A percentile compares a stretch with the other conserved stretches of the same genome.
Evolutionary conservation across 1,140 invertebrate species (phyloP).

Genomic region (Conus betulinus): DNA sequence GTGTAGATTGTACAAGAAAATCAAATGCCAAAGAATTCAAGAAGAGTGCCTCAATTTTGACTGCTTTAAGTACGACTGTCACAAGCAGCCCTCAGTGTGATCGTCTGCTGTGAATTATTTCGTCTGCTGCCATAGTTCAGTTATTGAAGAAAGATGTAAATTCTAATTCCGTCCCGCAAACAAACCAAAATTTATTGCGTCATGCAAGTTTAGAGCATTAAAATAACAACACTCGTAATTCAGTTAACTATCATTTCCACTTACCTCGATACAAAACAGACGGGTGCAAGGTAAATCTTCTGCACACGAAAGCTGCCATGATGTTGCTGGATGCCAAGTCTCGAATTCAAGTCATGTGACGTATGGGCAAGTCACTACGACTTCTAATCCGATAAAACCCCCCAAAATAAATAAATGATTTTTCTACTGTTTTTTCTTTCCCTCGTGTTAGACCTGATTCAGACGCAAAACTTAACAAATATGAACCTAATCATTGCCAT

Average conservation of each 20-base stretch:
- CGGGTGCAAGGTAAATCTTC: neutral
- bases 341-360: slow-evolving; percentile 1
- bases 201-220: too few relatives aligned
- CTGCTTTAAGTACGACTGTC: neutral
- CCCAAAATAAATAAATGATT: too few relatives aligned
- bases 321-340: neutral
- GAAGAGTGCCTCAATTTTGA: too few relatives aligned
- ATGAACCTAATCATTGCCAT: neutral
- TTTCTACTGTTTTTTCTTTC: too few relatives aligned
- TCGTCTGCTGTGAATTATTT: neutral
- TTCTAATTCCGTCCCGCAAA: neutral
- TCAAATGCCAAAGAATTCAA: too few relatives aligned
- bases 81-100: too few relatives aligned
- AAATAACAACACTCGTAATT: too few relatives aligned
- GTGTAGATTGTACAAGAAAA: too few relatives aligned
- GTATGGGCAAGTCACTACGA: neutral
- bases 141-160: too few relatives aligned
- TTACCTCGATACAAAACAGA: slow-evolving; percentile 1
- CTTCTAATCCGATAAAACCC: too few relatives aligned
- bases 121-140: neutral
- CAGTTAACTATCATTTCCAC: neutral
- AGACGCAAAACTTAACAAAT: too few relatives aligned
- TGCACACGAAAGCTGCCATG: slow-evolving; percentile 30
- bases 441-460: too few relatives aligned
- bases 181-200: neutral